Conservation (phyloP, 2,797 vertebrate genomes). For the Hylomyscus alleni region DNA sequence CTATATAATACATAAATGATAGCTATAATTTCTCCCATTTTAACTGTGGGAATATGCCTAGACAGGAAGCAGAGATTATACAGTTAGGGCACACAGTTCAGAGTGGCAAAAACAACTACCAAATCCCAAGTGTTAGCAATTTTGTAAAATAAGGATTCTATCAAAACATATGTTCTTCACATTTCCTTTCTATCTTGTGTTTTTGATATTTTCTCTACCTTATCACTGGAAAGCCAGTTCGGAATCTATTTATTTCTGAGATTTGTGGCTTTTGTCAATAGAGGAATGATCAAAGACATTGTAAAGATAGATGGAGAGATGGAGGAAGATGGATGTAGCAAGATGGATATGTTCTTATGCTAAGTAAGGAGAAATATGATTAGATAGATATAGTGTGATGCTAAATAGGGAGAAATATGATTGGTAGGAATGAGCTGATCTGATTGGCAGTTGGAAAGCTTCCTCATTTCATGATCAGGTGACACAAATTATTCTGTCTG, state of each 20-base stretch:
- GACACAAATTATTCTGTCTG: neutral
- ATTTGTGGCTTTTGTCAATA: neutral
- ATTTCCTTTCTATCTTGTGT: neutral
- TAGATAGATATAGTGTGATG: too few species aligned
- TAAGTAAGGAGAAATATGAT: neutral
- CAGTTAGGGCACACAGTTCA: neutral
- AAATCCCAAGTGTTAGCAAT: conserved; percentile 12
- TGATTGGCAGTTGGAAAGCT: neutral
- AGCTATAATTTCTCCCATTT: neutral
- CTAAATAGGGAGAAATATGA: neutral
- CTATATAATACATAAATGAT: conserved; percentile 26
- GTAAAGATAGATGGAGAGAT: neutral
- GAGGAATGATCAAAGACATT: neutral
- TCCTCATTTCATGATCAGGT: neutral
- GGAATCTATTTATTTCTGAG: neutral
- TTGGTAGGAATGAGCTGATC: neutral
- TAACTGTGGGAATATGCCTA: neutral
- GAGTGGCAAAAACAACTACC: neutral
- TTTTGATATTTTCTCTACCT: neutral
- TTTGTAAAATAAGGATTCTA: conserved; percentile 29
- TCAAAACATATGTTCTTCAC: conserved; percentile 13
- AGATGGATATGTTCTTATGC: neutral
- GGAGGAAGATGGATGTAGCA: neutral
- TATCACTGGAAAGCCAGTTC: neutral
- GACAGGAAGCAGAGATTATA: neutral